Conservation (phyloP, 2,797 vertebrate species). For the Tokudaia muenninki region DNA sequence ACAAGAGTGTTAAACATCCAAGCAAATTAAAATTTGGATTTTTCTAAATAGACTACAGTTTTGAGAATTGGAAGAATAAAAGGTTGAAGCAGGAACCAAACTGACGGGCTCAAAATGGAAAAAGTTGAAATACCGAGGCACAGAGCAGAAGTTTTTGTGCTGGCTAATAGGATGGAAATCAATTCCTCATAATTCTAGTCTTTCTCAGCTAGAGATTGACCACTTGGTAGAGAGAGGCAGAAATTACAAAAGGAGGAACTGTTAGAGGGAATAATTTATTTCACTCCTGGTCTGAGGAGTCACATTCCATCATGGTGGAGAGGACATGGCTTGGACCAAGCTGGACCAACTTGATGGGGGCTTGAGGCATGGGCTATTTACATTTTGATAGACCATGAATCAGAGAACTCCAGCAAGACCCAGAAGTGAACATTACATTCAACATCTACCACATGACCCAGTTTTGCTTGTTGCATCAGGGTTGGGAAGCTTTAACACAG, state of each 20-base stretch:
- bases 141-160: background rate
- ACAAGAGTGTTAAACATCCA: background rate
- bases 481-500: background rate
- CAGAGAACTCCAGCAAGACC: background rate
- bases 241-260: background rate
- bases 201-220: background rate
- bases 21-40: background rate
- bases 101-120: background rate
- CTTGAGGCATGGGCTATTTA: background rate
- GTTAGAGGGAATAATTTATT: background rate
- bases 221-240: background rate
- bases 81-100: constrained; percentile 24
- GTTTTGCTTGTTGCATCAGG: background rate
- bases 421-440: background rate
- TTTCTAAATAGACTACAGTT: background rate
- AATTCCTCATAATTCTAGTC: background rate
- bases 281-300: background rate
- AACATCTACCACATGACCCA: background rate
- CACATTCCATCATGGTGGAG: background rate
- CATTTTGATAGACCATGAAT: background rate
- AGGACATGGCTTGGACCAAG: background rate
- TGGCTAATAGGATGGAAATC: background rate
- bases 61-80: background rate
- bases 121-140: background rate
- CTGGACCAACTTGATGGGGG: background rate